phyloP scores from a whole-genome alignment of 2,888 invertebrate species.

The Vannuccia rotundouncinata region DNA sequence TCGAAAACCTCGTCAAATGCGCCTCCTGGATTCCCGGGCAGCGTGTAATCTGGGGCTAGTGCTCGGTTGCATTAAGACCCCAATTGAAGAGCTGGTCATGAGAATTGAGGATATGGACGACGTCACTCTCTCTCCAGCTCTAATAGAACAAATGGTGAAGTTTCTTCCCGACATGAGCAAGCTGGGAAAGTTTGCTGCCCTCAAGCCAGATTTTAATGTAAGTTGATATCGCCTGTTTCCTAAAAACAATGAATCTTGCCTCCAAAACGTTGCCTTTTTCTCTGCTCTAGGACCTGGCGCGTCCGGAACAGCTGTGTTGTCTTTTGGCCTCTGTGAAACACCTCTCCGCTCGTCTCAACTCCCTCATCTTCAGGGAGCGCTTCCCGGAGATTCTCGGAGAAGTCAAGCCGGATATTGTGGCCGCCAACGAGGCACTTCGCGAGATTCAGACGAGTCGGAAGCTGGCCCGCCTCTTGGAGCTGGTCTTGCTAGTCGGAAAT shows the following conservation, averaged over 20 bases:
- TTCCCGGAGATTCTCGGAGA: conserved; percentile 78
- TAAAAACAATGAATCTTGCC: no score
- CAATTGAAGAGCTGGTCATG: conserved; percentile 61
- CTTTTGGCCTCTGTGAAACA: conserved; percentile 79
- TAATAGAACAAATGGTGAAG: conserved; percentile 80
- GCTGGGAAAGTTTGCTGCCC: conserved; percentile 72
- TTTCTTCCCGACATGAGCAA: conserved; percentile 76
- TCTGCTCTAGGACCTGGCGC: conserved; percentile 65
- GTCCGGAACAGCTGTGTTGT: conserved; percentile 73
- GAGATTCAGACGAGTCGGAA: conserved; percentile 64
- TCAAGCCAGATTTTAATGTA: conserved; percentile 62
- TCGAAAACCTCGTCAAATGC: conserved; percentile 62
- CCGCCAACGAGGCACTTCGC: conserved; percentile 29
- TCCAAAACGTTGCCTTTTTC: no score
- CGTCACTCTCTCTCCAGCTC: conserved; percentile 70
- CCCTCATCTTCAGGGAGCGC: conserved; percentile 78
- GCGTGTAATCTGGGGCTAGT: conserved; percentile 76
- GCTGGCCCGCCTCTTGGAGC: conserved; percentile 78
- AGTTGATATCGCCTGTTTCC: no score
- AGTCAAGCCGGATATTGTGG: conserved; percentile 71
- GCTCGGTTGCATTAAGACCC: conserved; percentile 59
- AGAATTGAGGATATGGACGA: conserved; percentile 81
- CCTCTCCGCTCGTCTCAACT: conserved; percentile 74
- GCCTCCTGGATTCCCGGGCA: conserved; percentile 81
- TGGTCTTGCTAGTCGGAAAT: conserved; percentile 83